Conservation (phyloP, 2,888 invertebrate species). For the Ormyrus pomaceus region DNA sequence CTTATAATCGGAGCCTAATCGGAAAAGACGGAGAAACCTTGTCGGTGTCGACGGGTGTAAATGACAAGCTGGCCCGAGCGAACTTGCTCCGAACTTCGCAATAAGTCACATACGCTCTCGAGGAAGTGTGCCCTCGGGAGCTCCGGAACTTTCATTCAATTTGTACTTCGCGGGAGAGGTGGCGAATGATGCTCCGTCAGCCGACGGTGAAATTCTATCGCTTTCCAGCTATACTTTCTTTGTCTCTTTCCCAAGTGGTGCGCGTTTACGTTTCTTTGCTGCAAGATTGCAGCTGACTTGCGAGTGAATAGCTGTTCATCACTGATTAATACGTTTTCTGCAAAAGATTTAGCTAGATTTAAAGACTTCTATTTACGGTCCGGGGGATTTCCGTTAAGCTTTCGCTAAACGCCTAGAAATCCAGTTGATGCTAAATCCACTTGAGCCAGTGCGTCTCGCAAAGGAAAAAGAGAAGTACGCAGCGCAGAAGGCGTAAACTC, state of each 20-base stretch:
- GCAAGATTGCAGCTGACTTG: too few relatives aligned
- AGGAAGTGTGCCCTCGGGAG: slow-evolving; percentile 7
- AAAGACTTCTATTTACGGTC: too few relatives aligned
- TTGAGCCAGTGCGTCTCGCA: too few relatives aligned
- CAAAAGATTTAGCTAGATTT: too few relatives aligned
- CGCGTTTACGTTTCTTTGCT: background rate
- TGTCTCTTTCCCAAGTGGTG: slow-evolving; percentile 1
- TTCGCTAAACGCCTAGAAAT: too few relatives aligned
- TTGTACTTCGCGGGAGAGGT: slow-evolving; percentile 47
- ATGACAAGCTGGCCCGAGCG: background rate
- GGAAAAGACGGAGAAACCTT: slow-evolving; percentile 24
- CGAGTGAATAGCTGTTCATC: too few relatives aligned
- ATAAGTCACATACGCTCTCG: slow-evolving; percentile 58
- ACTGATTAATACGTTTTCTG: too few relatives aligned
- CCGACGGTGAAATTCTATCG: slow-evolving; percentile 1
- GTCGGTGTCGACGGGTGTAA: background rate
- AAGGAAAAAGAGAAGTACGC: too few relatives aligned
- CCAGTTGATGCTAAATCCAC: too few relatives aligned
- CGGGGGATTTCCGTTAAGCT: too few relatives aligned
- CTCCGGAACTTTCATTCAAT: slow-evolving; percentile 60
- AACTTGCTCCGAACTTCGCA: slow-evolving; percentile 52
- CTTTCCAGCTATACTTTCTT: background rate
- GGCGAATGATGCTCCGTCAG: background rate
- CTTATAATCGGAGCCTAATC: slow-evolving; percentile 52
- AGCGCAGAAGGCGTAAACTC: too few relatives aligned